A percentile compares a stretch with the other conserved stretches of the same genome.
These are phyloP conservation scores for Nemotelus pantherinus DNA, from an alignment of 2,888 invertebrate genomes.

Conservation along the genomic window DNA sequence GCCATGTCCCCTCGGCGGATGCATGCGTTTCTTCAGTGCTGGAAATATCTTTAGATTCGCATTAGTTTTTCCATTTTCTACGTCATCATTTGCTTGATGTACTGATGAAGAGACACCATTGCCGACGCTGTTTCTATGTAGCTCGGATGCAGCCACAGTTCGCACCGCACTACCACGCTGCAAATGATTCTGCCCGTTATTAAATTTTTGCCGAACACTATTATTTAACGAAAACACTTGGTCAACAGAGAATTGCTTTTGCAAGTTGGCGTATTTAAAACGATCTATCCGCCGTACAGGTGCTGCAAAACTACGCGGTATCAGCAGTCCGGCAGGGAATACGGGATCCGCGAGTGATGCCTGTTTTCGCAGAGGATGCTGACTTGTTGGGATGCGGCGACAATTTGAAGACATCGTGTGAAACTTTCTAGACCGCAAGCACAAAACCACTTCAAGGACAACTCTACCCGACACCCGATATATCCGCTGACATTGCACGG, in stretches of 20 bases:
- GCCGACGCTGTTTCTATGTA: neutral
- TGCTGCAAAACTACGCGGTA: neutral
- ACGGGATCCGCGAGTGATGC: constrained; percentile 47
- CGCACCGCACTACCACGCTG: constrained; percentile 1
- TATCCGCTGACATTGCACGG: constrained; percentile 23
- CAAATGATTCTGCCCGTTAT: neutral
- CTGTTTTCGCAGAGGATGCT: constrained; percentile 51
- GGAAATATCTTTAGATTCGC: constrained; percentile 25
- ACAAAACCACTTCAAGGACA: constrained; percentile 31
- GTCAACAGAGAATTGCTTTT: constrained; percentile 51
- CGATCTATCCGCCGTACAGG: constrained; percentile 32
- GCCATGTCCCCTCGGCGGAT: constrained; percentile 39
- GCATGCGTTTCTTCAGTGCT: constrained; percentile 26
- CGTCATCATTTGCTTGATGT: constrained; percentile 5
- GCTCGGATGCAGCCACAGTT: neutral
- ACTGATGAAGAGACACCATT: neutral
- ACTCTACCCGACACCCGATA: constrained; percentile 6
- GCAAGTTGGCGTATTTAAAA: constrained; percentile 43
- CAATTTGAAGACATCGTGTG: constrained; percentile 42
- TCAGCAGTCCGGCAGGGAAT: neutral
- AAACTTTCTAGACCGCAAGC: neutral
- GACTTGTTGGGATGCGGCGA: constrained; percentile 46
- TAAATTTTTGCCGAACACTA: constrained; percentile 32
- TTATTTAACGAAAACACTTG: constrained; percentile 29
- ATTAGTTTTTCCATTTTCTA: neutral